phyloP scores from a whole-genome alignment of 2,113 vertebrate genomes.

The Neolamprologus sp. region DNA sequence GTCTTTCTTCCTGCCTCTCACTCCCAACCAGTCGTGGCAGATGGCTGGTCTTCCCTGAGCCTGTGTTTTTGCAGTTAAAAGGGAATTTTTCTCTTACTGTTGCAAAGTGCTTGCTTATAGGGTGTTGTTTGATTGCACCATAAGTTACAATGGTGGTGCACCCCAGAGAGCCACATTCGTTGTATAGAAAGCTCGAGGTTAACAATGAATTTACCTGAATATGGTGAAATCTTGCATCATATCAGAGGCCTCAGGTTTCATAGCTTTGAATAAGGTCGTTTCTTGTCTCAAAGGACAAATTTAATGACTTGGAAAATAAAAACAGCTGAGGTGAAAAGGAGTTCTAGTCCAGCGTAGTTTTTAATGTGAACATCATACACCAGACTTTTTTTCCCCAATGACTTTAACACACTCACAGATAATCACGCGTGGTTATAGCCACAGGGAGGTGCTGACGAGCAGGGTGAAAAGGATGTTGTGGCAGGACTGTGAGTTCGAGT shows the following conservation, averaged over 20 bases:
- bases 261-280: neutral
- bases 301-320: neutral
- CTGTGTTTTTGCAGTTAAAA: neutral
- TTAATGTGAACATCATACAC: neutral
- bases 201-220: neutral
- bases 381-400: rapidly evolving
- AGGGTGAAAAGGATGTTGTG: rapidly evolving
- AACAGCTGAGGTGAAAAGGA: neutral
- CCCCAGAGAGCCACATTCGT: neutral
- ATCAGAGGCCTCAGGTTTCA: neutral
- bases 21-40: neutral
- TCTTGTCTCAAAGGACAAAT: neutral
- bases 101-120: neutral
- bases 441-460: neutral
- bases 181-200: neutral
- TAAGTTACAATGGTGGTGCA: neutral
- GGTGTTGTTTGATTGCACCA: neutral
- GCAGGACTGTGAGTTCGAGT: neutral
- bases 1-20: neutral
- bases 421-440: neutral
- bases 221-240: neutral
- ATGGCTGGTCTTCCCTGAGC: rapidly evolving
- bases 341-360: neutral
- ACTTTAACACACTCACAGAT: neutral
- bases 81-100: neutral